Conservation (phyloP, 2,797 vertebrate genomes). For the Pampus argenteus region DNA sequence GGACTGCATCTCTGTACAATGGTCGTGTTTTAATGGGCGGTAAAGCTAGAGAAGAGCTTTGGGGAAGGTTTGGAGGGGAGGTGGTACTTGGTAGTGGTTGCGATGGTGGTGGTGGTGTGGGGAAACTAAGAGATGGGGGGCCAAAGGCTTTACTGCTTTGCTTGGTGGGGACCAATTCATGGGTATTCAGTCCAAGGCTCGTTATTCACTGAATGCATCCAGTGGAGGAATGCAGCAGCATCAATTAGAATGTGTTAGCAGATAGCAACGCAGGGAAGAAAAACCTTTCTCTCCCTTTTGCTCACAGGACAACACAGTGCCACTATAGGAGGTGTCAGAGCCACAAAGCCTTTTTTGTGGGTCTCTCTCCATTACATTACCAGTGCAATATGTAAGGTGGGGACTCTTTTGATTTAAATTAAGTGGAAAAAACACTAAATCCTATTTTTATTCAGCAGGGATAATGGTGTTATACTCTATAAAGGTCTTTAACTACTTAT, state of each 20-base stretch:
- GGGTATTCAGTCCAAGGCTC: constrained; percentile 94
- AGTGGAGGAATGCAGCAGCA: constrained; percentile 96
- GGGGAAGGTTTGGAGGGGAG: constrained; percentile 78
- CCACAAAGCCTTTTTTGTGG: constrained; percentile 97
- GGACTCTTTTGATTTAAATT: constrained; percentile 99
- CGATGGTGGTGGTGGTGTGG: constrained; percentile 75
- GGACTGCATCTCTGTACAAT: constrained; percentile 93
- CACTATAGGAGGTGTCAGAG: constrained; percentile 97
- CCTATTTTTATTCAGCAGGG: constrained; percentile 96
- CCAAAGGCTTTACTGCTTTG: constrained; percentile 96
- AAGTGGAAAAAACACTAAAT: constrained; percentile 99
- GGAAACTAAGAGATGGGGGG: constrained; percentile 82
- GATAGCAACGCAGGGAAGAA: constrained; percentile 95
- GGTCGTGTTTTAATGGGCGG: constrained; percentile 97
- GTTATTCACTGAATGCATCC: constrained; percentile 98
- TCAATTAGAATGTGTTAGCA: constrained; percentile 99
- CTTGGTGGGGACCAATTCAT: constrained; percentile 97
- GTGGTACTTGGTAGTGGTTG: constrained; percentile 82
- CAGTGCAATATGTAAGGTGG: constrained; percentile 99
- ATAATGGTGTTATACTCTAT: constrained; percentile 92
- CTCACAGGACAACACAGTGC: constrained; percentile 90
- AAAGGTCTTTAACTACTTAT: constrained; percentile 92
- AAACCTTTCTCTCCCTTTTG: constrained; percentile 92
- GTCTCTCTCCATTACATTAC: constrained; percentile 95
- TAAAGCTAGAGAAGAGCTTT: constrained; percentile 86